Evolutionary conservation across 2,797 vertebrate genomes (phyloP).

Genomic region (Lacerta agilis): DNA sequence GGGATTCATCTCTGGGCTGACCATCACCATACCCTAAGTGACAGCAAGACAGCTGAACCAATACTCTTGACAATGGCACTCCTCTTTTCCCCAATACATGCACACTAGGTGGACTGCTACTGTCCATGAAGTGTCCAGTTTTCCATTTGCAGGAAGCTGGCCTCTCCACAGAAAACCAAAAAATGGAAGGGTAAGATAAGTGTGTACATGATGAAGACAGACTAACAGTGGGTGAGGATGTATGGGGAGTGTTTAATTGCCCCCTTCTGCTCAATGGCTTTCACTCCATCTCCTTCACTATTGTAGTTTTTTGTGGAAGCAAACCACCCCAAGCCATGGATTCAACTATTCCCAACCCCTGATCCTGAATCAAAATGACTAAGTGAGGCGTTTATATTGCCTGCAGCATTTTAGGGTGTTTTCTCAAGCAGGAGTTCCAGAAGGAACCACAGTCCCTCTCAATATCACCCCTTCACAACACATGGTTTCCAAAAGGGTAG

Average conservation of each 20-base stretch:
- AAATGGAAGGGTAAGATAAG: not conserved
- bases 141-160: not conserved
- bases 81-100: conserved; percentile 23
- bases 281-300: not conserved
- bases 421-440: not conserved
- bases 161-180: not conserved
- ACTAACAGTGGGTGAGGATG: not conserved
- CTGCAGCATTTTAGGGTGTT: not conserved
- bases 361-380: not conserved
- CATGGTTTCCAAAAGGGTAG: not conserved
- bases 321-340: not conserved
- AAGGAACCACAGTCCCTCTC: not conserved
- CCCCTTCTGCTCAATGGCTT: not conserved
- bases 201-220: not conserved
- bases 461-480: not conserved
- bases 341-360: not conserved
- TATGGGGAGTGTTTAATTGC: not conserved
- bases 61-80: conserved; percentile 4
- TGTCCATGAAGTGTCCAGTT: not conserved
- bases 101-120: not conserved
- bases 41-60: conserved; percentile 34
- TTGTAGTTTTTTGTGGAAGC: not conserved
- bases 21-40: conserved; percentile 97
- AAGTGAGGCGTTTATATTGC: not conserved
- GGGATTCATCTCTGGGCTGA: conserved; percentile 97